A percentile compares a stretch with the other conserved stretches of the same genome.
These are phyloP conservation scores for Morone saxatilis DNA, from an alignment of 2,113 vertebrate genomes.

Conservation along the genomic window DNA sequence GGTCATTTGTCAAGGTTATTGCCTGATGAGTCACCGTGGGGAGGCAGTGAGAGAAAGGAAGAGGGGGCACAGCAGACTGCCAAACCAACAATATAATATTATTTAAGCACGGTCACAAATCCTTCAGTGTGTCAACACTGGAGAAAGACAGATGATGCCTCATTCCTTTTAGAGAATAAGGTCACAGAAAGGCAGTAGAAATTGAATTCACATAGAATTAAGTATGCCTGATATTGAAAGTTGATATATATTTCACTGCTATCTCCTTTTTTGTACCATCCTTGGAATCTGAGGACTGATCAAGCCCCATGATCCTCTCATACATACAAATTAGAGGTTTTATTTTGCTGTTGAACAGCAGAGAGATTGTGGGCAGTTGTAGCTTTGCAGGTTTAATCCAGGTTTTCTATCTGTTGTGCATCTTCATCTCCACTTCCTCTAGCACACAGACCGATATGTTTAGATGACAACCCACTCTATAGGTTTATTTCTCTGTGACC, in stretches of 20 bases:
- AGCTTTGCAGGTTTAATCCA: slow-evolving; percentile 43
- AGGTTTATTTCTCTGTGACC: slow-evolving; percentile 69
- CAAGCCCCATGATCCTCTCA: slow-evolving; percentile 5
- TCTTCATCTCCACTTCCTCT: slow-evolving; percentile 28
- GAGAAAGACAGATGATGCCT: slow-evolving; percentile 45
- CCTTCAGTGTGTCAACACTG: slow-evolving; percentile 43
- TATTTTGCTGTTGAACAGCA: slow-evolving; percentile 5
- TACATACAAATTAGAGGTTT: slow-evolving; percentile 1
- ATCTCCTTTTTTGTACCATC: background rate
- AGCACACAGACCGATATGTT: slow-evolving; percentile 35
- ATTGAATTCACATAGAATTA: slow-evolving; percentile 26
- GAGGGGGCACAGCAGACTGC: slow-evolving; percentile 36
- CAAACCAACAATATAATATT: slow-evolving; percentile 49
- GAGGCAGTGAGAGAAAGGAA: slow-evolving; percentile 51
- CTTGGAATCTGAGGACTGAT: slow-evolving; percentile 1
- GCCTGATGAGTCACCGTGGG: slow-evolving; percentile 67
- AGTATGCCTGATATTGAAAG: slow-evolving; percentile 18
- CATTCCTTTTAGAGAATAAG: slow-evolving; percentile 24
- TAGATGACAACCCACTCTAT: slow-evolving; percentile 58
- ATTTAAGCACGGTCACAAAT: slow-evolving; percentile 62
- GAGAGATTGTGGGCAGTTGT: background rate
- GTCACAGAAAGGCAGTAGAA: slow-evolving; percentile 23
- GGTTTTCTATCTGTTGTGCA: slow-evolving; percentile 8
- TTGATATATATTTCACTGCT: slow-evolving; percentile 8
- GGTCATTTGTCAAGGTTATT: slow-evolving; percentile 78